phyloP scores from a whole-genome alignment of 2,888 invertebrate genomes.

The Podabrus alpinus region DNA sequence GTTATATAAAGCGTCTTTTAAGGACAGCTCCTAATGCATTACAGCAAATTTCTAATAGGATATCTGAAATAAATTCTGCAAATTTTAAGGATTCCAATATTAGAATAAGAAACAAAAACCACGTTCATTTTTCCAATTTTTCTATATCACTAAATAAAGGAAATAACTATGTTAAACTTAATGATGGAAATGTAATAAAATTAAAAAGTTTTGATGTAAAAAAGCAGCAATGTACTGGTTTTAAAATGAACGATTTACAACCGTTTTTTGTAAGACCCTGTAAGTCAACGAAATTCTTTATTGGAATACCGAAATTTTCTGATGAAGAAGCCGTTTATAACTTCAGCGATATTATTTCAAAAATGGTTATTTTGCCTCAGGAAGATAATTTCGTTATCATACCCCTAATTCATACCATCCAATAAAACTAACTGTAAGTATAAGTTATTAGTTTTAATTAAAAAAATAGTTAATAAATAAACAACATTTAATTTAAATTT shows the following conservation, averaged over 20 bases:
- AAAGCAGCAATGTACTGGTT: neutral
- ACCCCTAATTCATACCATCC: no score
- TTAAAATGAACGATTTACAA: neutral
- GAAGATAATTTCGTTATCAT: no score
- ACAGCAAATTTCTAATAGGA: conserved; percentile 1
- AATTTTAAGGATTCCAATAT: neutral
- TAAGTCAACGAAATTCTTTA: neutral
- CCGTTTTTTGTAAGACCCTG: neutral
- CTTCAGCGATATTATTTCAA: neutral
- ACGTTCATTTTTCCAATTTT: neutral
- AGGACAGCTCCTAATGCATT: neutral
- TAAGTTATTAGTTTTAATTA: no score
- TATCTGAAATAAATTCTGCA: neutral
- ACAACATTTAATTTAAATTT: no score
- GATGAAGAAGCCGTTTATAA: neutral
- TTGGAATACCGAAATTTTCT: no score
- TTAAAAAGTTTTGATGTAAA: neutral
- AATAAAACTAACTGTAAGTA: no score
- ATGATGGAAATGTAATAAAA: neutral
- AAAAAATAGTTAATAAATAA: no score
- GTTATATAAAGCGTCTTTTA: conserved; percentile 9
- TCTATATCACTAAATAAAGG: neutral
- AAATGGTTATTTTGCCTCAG: neutral
- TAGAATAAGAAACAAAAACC: neutral
- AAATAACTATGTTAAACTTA: neutral